phyloP scores from a whole-genome alignment of 2,113 vertebrate species.

The Scomber scombrus region DNA sequence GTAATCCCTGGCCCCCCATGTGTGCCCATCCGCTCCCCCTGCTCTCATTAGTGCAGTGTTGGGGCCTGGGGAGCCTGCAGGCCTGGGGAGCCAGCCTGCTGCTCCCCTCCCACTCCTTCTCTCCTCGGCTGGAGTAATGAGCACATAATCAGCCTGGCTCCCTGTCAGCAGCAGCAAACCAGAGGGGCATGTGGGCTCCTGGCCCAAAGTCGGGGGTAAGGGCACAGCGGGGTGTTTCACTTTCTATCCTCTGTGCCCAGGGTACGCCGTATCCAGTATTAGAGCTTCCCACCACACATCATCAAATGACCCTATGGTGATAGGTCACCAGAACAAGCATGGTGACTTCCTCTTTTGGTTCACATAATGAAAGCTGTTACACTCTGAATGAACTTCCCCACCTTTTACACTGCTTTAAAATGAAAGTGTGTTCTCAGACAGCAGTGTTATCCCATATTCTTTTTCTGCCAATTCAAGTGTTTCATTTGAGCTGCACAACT shows the following conservation, averaged over 20 bases:
- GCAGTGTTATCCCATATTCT: neutral
- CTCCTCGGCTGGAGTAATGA: constrained; percentile 80
- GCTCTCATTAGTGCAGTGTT: constrained; percentile 83
- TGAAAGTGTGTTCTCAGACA: neutral
- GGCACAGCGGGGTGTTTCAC: constrained; percentile 66
- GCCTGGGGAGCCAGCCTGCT: constrained; percentile 80
- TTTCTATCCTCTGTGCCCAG: constrained; percentile 49
- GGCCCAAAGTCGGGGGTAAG: constrained; percentile 73
- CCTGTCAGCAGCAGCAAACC: constrained; percentile 78
- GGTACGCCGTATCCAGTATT: constrained; percentile 25
- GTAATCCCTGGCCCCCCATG: constrained; percentile 80
- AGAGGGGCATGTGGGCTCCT: constrained; percentile 79
- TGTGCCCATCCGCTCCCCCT: constrained; percentile 80
- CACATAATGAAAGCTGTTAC: constrained; percentile 47
- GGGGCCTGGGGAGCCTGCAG: constrained; percentile 78
- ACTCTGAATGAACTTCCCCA: constrained; percentile 50
- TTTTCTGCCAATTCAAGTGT: neutral
- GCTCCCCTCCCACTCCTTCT: constrained; percentile 69
- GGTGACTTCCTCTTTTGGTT: constrained; percentile 60
- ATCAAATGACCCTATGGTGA: constrained; percentile 55
- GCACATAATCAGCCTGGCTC: constrained; percentile 85
- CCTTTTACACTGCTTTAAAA: constrained; percentile 8
- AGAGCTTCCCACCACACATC: constrained; percentile 60
- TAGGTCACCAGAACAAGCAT: constrained; percentile 61
- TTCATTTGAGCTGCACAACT: neutral